These are phyloP conservation scores for Cylindroiulus punctatus DNA, from an alignment of 2,888 invertebrate genomes.

Conservation along the genomic window DNA sequence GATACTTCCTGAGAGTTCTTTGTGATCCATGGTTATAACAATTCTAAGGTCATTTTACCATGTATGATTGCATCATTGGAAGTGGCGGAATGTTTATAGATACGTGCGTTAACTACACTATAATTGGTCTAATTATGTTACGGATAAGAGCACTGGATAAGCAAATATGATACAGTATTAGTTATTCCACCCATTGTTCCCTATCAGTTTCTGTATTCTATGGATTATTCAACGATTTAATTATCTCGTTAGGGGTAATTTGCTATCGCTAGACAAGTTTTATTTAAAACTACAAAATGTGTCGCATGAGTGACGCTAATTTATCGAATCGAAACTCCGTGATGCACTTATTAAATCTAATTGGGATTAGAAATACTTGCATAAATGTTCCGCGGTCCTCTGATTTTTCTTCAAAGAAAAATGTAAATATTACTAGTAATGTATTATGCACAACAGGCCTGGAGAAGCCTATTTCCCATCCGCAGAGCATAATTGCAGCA, in stretches of 20 bases:
- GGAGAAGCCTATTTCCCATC: neutral
- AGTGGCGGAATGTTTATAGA: neutral
- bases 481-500: neutral
- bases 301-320: neutral
- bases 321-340: neutral
- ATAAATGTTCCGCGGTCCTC: neutral
- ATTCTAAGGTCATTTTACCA: too few relatives aligned
- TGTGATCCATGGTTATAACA: too few relatives aligned
- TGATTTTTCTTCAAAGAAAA: neutral
- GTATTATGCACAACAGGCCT: neutral
- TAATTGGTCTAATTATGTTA: constrained; percentile 4
- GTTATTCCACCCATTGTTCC: neutral
- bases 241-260: neutral
- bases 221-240: neutral
- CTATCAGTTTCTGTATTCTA: neutral
- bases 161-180: neutral
- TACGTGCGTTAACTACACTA: neutral
- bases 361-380: neutral
- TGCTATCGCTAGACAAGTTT: constrained; percentile 1
- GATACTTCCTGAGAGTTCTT: too few relatives aligned
- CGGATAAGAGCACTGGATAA: neutral
- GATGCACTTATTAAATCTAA: neutral
- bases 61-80: too few relatives aligned
- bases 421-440: neutral
- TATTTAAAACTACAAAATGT: neutral